Evolutionary conservation across 2,113 vertebrate genomes (phyloP).

Genomic region (Synchiropus splendidus): DNA sequence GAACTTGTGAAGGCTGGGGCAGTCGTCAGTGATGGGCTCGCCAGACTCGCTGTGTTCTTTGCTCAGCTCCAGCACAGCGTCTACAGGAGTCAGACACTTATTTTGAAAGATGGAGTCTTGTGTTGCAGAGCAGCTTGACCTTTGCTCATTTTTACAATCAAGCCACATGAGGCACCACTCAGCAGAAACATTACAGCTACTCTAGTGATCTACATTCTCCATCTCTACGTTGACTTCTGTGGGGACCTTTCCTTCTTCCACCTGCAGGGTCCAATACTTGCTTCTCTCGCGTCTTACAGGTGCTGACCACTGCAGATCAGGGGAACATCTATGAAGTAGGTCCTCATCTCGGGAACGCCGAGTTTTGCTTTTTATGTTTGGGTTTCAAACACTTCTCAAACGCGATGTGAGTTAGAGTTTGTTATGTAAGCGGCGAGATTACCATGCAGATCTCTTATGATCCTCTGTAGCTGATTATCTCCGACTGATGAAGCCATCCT

Average conservation of each 20-base stretch:
- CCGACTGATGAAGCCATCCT: conserved; percentile 73
- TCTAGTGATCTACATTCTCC: too few species aligned
- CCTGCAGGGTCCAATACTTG: too few species aligned
- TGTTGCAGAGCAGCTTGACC: background rate
- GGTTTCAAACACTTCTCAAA: too few species aligned
- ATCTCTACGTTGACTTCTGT: too few species aligned
- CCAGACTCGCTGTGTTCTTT: conserved; percentile 79
- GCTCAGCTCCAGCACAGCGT: conserved; percentile 81
- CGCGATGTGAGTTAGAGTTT: too few species aligned
- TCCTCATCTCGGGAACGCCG: too few species aligned
- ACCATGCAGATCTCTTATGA: conserved; percentile 90
- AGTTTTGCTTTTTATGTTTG: too few species aligned
- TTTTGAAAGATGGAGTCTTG: background rate
- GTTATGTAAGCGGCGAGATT: conserved; percentile 14
- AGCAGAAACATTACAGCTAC: background rate
- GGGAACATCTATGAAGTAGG: too few species aligned
- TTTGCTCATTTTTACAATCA: background rate
- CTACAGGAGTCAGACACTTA: conserved; percentile 51
- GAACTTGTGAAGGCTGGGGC: conserved; percentile 84
- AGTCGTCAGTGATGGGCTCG: conserved; percentile 89
- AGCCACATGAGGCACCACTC: background rate
- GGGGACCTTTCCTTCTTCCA: too few species aligned
- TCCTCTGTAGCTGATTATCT: conserved; percentile 87
- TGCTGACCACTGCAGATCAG: too few species aligned
- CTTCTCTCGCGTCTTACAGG: too few species aligned